phyloP scores from a whole-genome alignment of 2,888 invertebrate genomes.

The Hermaeophaga mercurialis region DNA sequence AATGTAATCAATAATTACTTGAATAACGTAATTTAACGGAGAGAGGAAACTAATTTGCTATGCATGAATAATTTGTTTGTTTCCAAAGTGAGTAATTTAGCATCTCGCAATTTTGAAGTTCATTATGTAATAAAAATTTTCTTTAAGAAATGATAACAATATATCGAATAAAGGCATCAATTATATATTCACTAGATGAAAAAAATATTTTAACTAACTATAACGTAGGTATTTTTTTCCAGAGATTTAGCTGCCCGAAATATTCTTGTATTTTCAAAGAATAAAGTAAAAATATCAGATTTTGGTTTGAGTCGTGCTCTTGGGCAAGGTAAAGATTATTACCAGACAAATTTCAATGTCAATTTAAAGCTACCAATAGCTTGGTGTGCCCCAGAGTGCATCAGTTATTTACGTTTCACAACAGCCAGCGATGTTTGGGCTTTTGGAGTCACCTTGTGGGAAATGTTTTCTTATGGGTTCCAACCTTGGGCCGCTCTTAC shows the following conservation, averaged over 20 bases:
- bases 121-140: too few species aligned
- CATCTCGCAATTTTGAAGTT: too few species aligned
- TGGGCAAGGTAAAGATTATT: slow-evolving; percentile 98
- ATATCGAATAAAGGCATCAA: too few species aligned
- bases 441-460: slow-evolving; percentile 94
- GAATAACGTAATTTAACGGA: too few species aligned
- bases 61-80: too few species aligned
- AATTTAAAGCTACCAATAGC: slow-evolving; percentile 97
- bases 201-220: background rate
- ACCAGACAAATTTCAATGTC: slow-evolving; percentile 97
- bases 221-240: slow-evolving; percentile 46
- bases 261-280: slow-evolving; percentile 94
- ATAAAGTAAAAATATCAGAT: slow-evolving; percentile 97
- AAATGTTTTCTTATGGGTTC: slow-evolving; percentile 98
- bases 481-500: slow-evolving; percentile 97
- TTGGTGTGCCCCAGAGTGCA: slow-evolving; percentile 99
- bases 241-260: slow-evolving; percentile 97
- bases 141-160: too few species aligned
- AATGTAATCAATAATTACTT: too few species aligned
- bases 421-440: slow-evolving; percentile 98
- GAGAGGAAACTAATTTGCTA: too few species aligned
- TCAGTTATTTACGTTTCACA: slow-evolving; percentile 93
- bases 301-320: slow-evolving; percentile 95
- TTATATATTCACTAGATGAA: too few species aligned
- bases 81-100: too few species aligned